Conservation (phyloP, 64 coral and sea anemone genomes). For the Orbicella faveolata region DNA sequence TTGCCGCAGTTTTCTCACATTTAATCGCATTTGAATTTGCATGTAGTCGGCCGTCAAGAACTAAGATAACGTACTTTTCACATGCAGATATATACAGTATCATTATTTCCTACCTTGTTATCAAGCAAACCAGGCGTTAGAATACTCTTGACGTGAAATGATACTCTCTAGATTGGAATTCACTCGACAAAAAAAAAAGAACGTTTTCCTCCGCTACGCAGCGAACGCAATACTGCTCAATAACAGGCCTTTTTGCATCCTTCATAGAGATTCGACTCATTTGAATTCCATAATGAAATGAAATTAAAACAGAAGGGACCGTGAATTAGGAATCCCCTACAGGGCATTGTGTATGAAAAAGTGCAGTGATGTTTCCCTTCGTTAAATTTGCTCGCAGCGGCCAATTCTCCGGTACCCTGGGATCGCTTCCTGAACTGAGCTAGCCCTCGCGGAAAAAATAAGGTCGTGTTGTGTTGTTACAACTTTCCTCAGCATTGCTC, state of each 20-base stretch:
- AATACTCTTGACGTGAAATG: not conserved
- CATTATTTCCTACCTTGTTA: conserved; percentile 7
- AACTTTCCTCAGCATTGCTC: not conserved
- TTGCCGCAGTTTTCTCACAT: conserved; percentile 8
- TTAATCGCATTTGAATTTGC: conserved; percentile 8
- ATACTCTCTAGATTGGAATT: not conserved
- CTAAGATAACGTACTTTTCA: not conserved
- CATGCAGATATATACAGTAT: conserved; percentile 11
- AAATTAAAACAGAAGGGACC: conserved; percentile 23
- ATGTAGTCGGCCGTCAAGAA: not conserved
- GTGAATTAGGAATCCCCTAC: not conserved
- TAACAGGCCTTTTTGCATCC: not conserved
- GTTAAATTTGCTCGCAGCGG: not conserved
- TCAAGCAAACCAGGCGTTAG: not conserved
- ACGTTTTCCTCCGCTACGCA: not conserved
- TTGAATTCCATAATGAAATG: not conserved
- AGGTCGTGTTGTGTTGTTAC: not conserved
- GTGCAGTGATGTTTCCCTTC: not conserved
- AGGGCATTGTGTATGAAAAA: conserved; percentile 21
- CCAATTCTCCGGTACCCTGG: not conserved
- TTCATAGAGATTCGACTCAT: not conserved
- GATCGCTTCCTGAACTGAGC: conserved; percentile 7
- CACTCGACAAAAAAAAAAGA: not conserved
- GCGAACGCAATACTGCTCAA: not conserved
- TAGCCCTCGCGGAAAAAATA: not conserved